phyloP scores from a whole-genome alignment of 2,888 invertebrate genomes.

The Actias luna region DNA sequence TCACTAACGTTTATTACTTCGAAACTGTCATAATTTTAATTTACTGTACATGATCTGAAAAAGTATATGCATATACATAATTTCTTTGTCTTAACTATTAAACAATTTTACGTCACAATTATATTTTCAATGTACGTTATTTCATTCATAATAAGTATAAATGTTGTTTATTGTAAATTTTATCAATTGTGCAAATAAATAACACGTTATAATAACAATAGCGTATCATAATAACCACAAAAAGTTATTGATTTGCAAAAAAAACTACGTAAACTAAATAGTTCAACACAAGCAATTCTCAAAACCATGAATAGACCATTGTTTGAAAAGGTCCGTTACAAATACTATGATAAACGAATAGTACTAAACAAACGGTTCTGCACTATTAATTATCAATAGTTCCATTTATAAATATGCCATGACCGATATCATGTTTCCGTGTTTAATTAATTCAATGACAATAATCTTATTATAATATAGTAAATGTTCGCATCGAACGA shows the following conservation, averaged over 20 bases:
- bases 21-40: neutral
- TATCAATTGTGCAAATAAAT: neutral
- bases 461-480: slow-evolving; percentile 26
- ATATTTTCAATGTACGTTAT: neutral
- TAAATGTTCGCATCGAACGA: slow-evolving; percentile 34
- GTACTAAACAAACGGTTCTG: slow-evolving; percentile 54
- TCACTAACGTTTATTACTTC: slow-evolving; percentile 32
- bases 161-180: neutral
- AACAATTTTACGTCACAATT: neutral
- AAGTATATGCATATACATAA: neutral
- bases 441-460: slow-evolving; percentile 37
- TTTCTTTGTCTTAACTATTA: neutral
- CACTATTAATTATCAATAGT: slow-evolving; percentile 57
- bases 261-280: slow-evolving; percentile 21
- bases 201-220: no score
- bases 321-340: slow-evolving; percentile 67
- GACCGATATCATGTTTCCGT: slow-evolving; percentile 47
- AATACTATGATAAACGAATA: slow-evolving; percentile 63
- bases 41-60: neutral
- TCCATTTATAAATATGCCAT: slow-evolving; percentile 43
- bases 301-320: slow-evolving; percentile 69
- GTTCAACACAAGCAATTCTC: slow-evolving; percentile 58
- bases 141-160: neutral
- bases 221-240: neutral
- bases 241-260: neutral